Conservation (phyloP, 2,888 invertebrate species). For the Diplazon laetatorius region DNA sequence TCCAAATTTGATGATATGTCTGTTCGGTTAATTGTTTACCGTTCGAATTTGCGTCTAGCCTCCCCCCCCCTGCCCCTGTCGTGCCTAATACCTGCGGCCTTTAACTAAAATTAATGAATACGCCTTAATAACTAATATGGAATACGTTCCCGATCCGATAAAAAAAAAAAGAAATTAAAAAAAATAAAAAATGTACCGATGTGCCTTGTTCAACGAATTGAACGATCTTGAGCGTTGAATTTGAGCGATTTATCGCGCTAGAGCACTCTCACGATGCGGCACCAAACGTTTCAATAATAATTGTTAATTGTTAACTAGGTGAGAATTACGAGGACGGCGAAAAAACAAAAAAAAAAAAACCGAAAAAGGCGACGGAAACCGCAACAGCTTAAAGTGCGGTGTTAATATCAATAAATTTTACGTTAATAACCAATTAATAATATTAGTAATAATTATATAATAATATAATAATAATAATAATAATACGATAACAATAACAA, state of each 20-base stretch:
- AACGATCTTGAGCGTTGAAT: not conserved
- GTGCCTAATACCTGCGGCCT: conserved; percentile 24
- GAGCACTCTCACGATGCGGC: conserved; percentile 18
- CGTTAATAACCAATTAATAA: conserved; percentile 58
- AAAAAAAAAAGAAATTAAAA: too few species aligned
- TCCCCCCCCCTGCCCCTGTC: too few species aligned
- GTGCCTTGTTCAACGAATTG: conserved; percentile 18
- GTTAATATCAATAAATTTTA: conserved; percentile 49
- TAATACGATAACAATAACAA: conserved; percentile 73
- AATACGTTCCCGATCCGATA: conserved; percentile 59
- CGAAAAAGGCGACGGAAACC: conserved; percentile 56
- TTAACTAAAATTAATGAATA: conserved; percentile 52
- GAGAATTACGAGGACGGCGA: conserved; percentile 55
- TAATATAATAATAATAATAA: conserved; percentile 69
- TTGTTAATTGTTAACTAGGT: conserved; percentile 36
- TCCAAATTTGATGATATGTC: conserved; percentile 51
- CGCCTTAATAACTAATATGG: conserved; percentile 60
- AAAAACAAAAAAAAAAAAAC: too few species aligned
- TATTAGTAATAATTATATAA: conserved; percentile 72
- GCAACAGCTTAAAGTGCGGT: conserved; percentile 41
- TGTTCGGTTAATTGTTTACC: conserved; percentile 18
- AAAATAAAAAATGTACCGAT: conserved; percentile 50
- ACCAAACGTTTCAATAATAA: conserved; percentile 27
- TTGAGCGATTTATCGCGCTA: conserved; percentile 18
- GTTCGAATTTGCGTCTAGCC: conserved; percentile 33